A percentile compares a stretch with the other conserved stretches of the same genome.
phyloP scores from a whole-genome alignment of 2,888 invertebrate genomes.

The Hirtodrosophila alboralis region DNA sequence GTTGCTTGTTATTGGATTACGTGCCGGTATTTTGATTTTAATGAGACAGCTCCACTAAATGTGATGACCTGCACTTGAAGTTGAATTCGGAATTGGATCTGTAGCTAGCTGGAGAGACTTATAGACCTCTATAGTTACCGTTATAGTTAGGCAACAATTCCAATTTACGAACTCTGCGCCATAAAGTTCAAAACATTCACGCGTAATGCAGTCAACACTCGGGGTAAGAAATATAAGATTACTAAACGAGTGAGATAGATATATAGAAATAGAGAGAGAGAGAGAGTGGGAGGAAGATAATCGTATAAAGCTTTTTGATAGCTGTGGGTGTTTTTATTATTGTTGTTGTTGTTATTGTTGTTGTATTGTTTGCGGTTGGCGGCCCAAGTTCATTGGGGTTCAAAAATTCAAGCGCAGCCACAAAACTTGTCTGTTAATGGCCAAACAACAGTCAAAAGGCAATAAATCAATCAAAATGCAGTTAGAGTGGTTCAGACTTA shows the following conservation, averaged over 20 bases:
- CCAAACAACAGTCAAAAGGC: conserved; percentile 21
- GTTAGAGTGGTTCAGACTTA: conserved; percentile 50
- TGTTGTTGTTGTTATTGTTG: conserved; percentile 43
- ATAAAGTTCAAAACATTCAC: conserved; percentile 60
- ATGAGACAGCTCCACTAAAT: conserved; percentile 48
- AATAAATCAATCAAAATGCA: conserved; percentile 70
- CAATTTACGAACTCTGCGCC: conserved; percentile 66
- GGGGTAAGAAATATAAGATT: conserved; percentile 19
- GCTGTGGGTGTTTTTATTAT: conserved; percentile 52
- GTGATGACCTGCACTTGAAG: conserved; percentile 51
- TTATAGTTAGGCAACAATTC: conserved; percentile 70
- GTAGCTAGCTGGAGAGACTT: conserved; percentile 34
- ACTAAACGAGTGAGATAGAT: conserved; percentile 2
- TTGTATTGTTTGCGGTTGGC: conserved; percentile 66
- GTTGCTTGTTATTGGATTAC: conserved; percentile 71
- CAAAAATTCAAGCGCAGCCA: conserved; percentile 61
- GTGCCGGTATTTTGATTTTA: conserved; percentile 75
- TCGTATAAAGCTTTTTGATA: conserved; percentile 29
- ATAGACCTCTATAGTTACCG: conserved; percentile 46
- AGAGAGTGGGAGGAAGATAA: conserved; percentile 13
- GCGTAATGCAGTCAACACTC: conserved; percentile 51
- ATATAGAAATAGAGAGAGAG: conserved; percentile 6
- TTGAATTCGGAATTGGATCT: conserved; percentile 35
- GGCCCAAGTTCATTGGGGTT: conserved; percentile 65
- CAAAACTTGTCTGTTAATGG: conserved; percentile 57